Base-by-base conservation (phyloP, 2,113 vertebrate species). In the Heterotilapia buettikoferi region DNA sequence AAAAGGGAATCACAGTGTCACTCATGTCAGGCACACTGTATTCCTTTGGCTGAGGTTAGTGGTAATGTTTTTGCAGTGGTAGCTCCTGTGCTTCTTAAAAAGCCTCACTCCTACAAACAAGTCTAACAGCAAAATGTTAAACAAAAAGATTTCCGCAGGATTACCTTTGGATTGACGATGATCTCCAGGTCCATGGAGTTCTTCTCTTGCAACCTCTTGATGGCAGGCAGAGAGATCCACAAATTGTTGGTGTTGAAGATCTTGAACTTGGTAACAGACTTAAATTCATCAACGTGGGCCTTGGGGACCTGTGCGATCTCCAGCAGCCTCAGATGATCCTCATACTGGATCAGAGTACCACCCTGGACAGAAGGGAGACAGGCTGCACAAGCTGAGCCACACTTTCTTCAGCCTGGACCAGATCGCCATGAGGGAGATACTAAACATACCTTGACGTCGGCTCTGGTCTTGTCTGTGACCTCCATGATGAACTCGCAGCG, bases 241-340 rank as follows among this genome's bases (percentile, higher is more conserved):
- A 99, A 86, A 88, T 99, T 99, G 96, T 99, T 99, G 92, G 98
- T 99, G 88, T 99, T 99, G 95, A 99, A 99, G 95, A 99, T 99
- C 97, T 99, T 99, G 96, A 99, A 99, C 93, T 99, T 99, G 59
- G 98, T 98, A 93, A 99, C 98, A 0, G 98, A 99, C 95, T 99
- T 99, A 96, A 99, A 99, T 91, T 99, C 98, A 85, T 99, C 98
- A 2, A 99, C 98, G 0, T 99, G 97, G 6, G 98, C 96, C 96
- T 98, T 99, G 2, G 98, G 98, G 59, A 99, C 98, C 95, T 99
- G 98, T 19, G 98, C 98, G 9, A 99, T 99, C 96, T 99, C 98
- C 95, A 99, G 97, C 91, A 99, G 96, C 89, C 98, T 96, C 94
- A 99, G 96, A 89, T 98, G 99, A 21, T 98, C 97, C 83, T 99